Evolutionary conservation across 2,113 vertebrate genomes (phyloP), one percentile per base, ranked within the genome.

Genomic region (Colaptes auratus): DNA sequence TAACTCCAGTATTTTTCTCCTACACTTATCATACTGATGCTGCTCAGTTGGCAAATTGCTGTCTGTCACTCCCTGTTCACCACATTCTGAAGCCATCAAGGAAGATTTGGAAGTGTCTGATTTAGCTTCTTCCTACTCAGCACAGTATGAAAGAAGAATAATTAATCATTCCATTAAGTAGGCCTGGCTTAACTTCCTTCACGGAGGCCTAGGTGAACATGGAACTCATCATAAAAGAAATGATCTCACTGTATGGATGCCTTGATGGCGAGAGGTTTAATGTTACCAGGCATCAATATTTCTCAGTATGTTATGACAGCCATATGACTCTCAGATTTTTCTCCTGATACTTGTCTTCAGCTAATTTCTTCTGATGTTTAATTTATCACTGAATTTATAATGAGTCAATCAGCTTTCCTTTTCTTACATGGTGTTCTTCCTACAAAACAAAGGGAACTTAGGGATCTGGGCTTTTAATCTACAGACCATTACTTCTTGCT

Each of bases 101-200:
- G 10, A 81, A 48, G 88, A 59, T 86, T 76, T 93, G 48, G 69
- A 15, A 4, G 59, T 60, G 56, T 80, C n/a, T 69, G 64, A 52
- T 93, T 89, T 84, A 94, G 61, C 53, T 83, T 93, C 90, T 56
- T 95, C 90, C 97, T 97, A 91, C 19, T 15, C 63, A 72, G 25
- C 25, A 60, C 42, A 78, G 42, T 15, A 63, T 7, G 20, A 48
- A 59, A 72, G 60, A 77, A 46, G 24, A 65, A 52, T 39, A 88
- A 74, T 76, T 53, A 92, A 44, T 85, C 44, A 86, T 46, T 67
- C 20, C 55, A 70, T 56, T 65, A 87, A 58, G 55, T 50, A 69
- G n/a, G 31, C 23, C 44, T 50, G 24, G 8, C n/a, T 85, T 58
- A 0, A 69, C 46, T 76, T 73, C 30, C 76, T 82, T 35, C 16